Percentiles rank a stretch among this genome's conserved stretches.
These are phyloP conservation scores for Myopa tessellatipennis DNA, from an alignment of 2,888 invertebrate species.

Conservation along the genomic window DNA sequence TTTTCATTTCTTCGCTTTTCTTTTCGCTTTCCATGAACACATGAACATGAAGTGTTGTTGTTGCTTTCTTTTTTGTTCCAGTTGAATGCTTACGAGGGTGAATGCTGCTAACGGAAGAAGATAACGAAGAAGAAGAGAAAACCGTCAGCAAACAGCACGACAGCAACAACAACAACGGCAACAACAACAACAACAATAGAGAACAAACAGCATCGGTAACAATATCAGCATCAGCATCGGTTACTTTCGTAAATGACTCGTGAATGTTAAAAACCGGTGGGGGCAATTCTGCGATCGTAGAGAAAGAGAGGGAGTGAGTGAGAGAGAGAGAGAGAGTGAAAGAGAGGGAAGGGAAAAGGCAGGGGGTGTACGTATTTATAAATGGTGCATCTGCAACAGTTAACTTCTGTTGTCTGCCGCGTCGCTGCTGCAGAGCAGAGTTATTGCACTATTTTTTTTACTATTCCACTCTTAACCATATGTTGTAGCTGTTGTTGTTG, in stretches of 20 bases:
- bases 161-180: not conserved
- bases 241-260: slow-evolving; percentile 20
- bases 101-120: not conserved
- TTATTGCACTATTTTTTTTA: no score
- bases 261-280: slow-evolving; percentile 15
- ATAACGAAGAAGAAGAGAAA: not conserved
- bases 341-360: not conserved
- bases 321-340: not conserved
- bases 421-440: not conserved
- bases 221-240: not conserved
- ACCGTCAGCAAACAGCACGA: not conserved
- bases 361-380: not conserved
- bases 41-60: no score
- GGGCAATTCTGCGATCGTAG: slow-evolving; percentile 1
- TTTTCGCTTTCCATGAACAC: not conserved
- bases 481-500: slow-evolving; percentile 3
- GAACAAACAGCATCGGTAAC: not conserved
- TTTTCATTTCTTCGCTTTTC: not conserved
- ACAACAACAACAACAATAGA: not conserved
- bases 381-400: no score
- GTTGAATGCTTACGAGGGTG: not conserved
- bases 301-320: not conserved
- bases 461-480: no score
- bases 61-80: no score
- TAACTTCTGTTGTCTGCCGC: no score